phyloP scores from a whole-genome alignment of 2,113 vertebrate genomes.

The Megaceryle maxima region DNA sequence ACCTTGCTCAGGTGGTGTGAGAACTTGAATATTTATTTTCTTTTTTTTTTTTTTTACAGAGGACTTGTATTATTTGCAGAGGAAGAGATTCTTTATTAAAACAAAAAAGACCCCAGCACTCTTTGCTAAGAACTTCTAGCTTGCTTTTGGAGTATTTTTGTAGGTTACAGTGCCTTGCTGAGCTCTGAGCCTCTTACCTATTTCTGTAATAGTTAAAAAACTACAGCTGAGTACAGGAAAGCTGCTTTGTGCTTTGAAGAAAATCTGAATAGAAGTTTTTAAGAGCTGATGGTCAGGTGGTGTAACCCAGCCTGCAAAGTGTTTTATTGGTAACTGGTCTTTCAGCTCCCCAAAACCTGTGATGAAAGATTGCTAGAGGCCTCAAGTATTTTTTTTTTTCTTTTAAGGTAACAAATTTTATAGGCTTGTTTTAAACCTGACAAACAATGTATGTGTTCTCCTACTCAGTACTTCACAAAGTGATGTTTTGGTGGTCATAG shows the following conservation, averaged over 20 bases:
- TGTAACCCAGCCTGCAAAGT: background rate
- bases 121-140: background rate
- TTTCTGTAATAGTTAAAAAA: no score
- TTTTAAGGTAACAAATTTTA: background rate
- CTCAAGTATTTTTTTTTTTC: background rate
- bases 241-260: background rate
- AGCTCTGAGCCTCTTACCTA: background rate
- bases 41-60: background rate
- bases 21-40: background rate
- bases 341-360: background rate
- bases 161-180: background rate
- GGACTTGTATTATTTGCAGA: background rate
- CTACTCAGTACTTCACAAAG: fast-evolving
- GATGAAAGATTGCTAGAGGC: background rate
- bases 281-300: background rate
- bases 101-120: no score
- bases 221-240: background rate
- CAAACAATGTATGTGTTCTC: background rate
- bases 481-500: background rate
- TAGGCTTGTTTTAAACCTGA: background rate
- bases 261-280: background rate
- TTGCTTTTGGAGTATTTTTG: background rate
- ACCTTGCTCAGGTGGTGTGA: background rate
- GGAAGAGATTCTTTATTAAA: background rate
- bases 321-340: background rate